Evolutionary conservation across 2,888 invertebrate species (phyloP).

Genomic region (Agyllia agylla): DNA sequence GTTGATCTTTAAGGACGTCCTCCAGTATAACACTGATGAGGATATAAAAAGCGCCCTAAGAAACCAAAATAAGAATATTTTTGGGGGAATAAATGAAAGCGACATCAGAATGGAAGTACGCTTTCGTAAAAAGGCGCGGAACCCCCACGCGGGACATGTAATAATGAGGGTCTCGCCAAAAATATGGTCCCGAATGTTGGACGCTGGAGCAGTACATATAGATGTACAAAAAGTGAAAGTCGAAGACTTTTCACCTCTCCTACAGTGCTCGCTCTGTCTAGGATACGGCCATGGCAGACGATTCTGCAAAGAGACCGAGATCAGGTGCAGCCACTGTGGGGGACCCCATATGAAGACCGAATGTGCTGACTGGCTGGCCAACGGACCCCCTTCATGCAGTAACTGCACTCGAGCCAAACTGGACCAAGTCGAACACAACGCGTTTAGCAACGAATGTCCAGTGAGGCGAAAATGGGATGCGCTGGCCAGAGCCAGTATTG

Average conservation of each 20-base stretch:
- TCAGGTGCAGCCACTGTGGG: neutral
- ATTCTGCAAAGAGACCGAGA: neutral
- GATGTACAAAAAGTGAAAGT: no score
- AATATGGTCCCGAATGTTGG: no score
- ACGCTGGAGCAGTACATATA: no score
- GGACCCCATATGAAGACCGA: neutral
- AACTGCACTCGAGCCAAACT: neutral
- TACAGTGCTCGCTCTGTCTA: neutral
- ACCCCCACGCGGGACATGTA: neutral
- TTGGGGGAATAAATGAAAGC: neutral
- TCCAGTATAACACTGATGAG: neutral
- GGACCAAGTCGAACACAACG: neutral
- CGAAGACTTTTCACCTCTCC: no score
- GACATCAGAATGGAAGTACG: neutral
- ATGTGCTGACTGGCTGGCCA: neutral
- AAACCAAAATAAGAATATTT: neutral
- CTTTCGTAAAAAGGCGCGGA: neutral
- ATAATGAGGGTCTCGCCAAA: neutral
- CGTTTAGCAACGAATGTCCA: neutral
- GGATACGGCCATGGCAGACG: neutral
- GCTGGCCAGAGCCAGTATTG: slow-evolving; percentile 27
- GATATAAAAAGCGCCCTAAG: neutral
- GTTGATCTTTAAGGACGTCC: neutral
- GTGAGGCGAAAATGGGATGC: slow-evolving; percentile 47
- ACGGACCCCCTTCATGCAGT: neutral